phyloP scores from a whole-genome alignment of 2,888 invertebrate species.

The Pachymerium ferrugineum region DNA sequence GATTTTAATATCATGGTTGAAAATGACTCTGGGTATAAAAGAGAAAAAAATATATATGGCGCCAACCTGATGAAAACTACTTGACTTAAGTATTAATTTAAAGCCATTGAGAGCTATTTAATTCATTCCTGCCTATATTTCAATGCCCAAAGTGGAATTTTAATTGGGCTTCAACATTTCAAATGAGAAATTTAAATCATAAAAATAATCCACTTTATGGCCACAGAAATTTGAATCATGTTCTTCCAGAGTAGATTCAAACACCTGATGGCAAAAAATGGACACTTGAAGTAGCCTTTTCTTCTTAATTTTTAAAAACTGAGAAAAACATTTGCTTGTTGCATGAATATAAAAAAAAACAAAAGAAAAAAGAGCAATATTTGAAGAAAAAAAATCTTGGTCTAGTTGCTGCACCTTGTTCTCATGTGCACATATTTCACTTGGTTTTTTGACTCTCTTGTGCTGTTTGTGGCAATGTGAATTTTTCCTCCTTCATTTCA shows the following conservation, averaged over 20 bases:
- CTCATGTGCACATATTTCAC: conserved; percentile 15
- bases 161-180: background rate
- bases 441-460: conserved; percentile 17
- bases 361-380: background rate
- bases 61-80: too few relatives aligned
- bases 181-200: background rate
- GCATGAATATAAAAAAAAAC: background rate
- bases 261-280: background rate
- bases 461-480: conserved; percentile 17
- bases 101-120: background rate
- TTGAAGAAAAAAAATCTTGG: background rate
- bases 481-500: background rate
- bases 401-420: conserved; percentile 21
- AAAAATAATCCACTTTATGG: background rate
- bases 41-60: too few relatives aligned
- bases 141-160: background rate
- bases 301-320: background rate
- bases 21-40: too few relatives aligned
- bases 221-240: conserved; percentile 18
- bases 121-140: background rate
- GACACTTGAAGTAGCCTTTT: background rate
- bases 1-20: too few relatives aligned
- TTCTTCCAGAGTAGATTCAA: conserved; percentile 21
- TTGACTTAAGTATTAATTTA: too few relatives aligned
- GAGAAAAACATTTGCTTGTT: background rate